Base-by-base conservation (phyloP, 1,140 invertebrate genomes). In the Sycophaga agraensis region DNA sequence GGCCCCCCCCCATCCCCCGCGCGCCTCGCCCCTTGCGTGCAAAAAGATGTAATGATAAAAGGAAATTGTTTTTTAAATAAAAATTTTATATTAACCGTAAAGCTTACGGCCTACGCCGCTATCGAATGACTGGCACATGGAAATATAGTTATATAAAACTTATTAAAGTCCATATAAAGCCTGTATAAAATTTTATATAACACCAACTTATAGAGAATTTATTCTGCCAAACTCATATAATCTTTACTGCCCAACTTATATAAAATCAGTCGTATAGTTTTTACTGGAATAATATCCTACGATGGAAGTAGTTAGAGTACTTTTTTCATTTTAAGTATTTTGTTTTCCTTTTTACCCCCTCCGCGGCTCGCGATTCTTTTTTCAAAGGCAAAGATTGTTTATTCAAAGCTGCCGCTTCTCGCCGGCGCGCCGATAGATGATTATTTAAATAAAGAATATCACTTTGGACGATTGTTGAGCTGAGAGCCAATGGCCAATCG, bases 211-310 rank as follows among this genome's bases (percentile, higher is more conserved):
- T 43, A 34, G 28, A 56, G 53, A 34, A 56, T 56, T 45, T 56
- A 45, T 56, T 45, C n/a, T 54, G 16, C 51, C 43, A 43, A 54
- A 31, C 16, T 26, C 53, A 45, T 56, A 56, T 56, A 45, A 56
- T 56, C 45, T 56, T 56, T 56, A 56, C 40, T 56, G 12, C 40
- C 8, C 28, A 34, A 56, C 53, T 56, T 43, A 45, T 45, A 56
- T 56, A 45, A 56, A 56, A 56, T 56, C 53, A 56, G 53, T 56
- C 53, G 42, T 45, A 45, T 56, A 56, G n/a, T n/a, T n/a, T n/a
- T n/a, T n/a, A n/a, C n/a, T n/a, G n/a, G n/a, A n/a, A n/a, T n/a
- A n/a, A n/a, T n/a, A n/a, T n/a, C n/a, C n/a, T n/a, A n/a, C n/a
- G n/a, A n/a, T n/a, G n/a, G n/a, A n/a, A n/a, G n/a, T n/a, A n/a